phyloP scores from a whole-genome alignment of 2,797 vertebrate genomes.

The Mastacembelus armatus region DNA sequence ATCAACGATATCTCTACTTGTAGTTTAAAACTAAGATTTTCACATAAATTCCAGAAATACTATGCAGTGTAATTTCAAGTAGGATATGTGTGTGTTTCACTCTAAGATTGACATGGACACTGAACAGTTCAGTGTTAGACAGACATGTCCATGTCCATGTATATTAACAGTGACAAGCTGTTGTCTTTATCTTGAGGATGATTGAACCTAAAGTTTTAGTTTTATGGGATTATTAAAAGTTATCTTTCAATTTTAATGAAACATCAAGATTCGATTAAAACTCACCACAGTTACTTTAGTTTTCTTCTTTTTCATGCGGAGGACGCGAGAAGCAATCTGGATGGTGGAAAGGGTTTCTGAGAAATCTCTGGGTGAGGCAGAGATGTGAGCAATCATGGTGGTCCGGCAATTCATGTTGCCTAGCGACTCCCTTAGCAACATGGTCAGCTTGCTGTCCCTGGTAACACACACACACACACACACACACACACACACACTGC shows the following conservation, averaged over 20 bases:
- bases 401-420: conserved; percentile 99
- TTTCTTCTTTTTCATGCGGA: conserved; percentile 99
- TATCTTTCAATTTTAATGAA: not conserved
- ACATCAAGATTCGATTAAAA: conserved; percentile 34
- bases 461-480: conserved; percentile 75
- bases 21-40: not conserved
- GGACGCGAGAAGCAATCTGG: conserved; percentile 95
- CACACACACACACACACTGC: conserved; percentile 64
- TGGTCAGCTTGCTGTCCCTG: conserved; percentile 99
- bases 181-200: conserved; percentile 18
- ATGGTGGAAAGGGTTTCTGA: conserved; percentile 96
- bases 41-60: not conserved
- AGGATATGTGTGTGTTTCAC: no score
- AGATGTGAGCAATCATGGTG: conserved; percentile 99
- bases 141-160: not conserved
- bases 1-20: not conserved
- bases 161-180: not conserved
- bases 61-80: not conserved
- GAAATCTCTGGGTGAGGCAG: conserved; percentile 91
- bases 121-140: no score
- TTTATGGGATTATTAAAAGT: conserved; percentile 13
- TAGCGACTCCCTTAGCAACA: conserved; percentile 97
- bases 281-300: conserved; percentile 92
- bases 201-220: conserved; percentile 22
- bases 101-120: no score